Base-by-base conservation (phyloP, 2,888 invertebrate species). In the Isotomurus palustris region DNA sequence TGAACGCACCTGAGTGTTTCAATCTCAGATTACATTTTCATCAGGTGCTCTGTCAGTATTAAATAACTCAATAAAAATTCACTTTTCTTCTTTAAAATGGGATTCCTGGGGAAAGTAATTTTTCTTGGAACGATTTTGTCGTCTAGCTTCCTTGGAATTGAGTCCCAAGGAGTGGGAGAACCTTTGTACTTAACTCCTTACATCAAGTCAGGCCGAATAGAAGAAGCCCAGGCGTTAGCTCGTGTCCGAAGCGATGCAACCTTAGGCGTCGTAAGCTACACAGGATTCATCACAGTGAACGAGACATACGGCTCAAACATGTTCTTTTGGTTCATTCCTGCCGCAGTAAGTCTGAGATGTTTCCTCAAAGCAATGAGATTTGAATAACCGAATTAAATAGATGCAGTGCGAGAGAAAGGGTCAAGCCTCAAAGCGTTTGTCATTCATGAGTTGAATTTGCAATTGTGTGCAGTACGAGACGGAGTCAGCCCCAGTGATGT, bases 141-240 rank as follows among this genome's bases (percentile, higher is more conserved):
- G n/a, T n/a, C n/a, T n/a, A n/a, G n/a, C n/a, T n/a, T n/a, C n/a
- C n/a, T n/a, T n/a, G n/a, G n/a, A n/a, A n/a, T n/a, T n/a, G n/a
- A n/a, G n/a, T n/a, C n/a, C n/a, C n/a, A n/a, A n/a, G n/a, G n/a
- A n/a, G 56, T 47, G 2, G 62, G 62, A 1, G 56, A 62, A 17
- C 58, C 62, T 1, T 76, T 91, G 8, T 85, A 88, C 72, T 78
- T 91, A 27, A 88, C 90, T 0, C 87, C 86, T 0, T 80, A 82
- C 51, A 81, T 91, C 28, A 83, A 87, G 73, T 79, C 77, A 56
- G 87, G 87, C 5, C 82, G 85, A 71, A 81, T 86, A 51, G 79
- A 83, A 1, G 81, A 83, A 72, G 89, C 84, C 0, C 79, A 72
- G 41, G 35, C 57, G 1, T 36, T 65, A 14, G 47, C 68, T 2